Base-by-base conservation (phyloP, 30 jellyfish, hydroid and myxozoan species). In the Rhopilema esculentum region DNA sequence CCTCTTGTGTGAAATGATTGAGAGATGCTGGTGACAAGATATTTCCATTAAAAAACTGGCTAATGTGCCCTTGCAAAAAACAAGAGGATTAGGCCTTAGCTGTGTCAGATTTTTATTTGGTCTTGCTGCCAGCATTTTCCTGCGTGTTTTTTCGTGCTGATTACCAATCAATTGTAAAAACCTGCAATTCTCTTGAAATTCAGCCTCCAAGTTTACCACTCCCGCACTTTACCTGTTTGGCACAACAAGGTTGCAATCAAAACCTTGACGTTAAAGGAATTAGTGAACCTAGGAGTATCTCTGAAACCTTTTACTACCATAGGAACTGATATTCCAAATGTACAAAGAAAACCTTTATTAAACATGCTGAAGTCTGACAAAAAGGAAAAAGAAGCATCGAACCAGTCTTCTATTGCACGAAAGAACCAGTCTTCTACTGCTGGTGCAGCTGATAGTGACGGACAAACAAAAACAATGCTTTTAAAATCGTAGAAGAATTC, bases 61-160 rank as follows among this genome's bases (percentile, higher is more conserved):
- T n/a, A n/a, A n/a, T n/a, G n/a, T n/a, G n/a, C n/a, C n/a, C n/a
- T n/a, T n/a, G n/a, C n/a, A n/a, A n/a, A n/a, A n/a, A n/a, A n/a
- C n/a, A n/a, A n/a, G n/a, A n/a, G n/a, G n/a, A n/a, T n/a, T 40
- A 40, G 57, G 74, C 30, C 30, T 6, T 64, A 40, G 57, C 57
- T 40, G 57, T 75, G 86, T n/a, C 28, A 22, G 74, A 49, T 51
- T 75, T 75, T 75, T 51, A 75, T 75, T 75, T 33, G 53, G 86
- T 75, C 49, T 69, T 49, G 86, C 51, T 75, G 74, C 86, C 74
- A 75, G 53, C 73, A 75, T 49, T 27, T 49, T 75, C 29, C 74
- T 8, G 86, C 86, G 74, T 49, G 86, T 33, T 75, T 75, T 51
- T 75, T 75, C 20, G 53, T 75, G 51, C 86, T 75, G 74, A 75